These are phyloP conservation scores for Echinometra lucunter DNA, from an alignment of 53 echinoderm and acorn worm species.

Conservation along the genomic window DNA sequence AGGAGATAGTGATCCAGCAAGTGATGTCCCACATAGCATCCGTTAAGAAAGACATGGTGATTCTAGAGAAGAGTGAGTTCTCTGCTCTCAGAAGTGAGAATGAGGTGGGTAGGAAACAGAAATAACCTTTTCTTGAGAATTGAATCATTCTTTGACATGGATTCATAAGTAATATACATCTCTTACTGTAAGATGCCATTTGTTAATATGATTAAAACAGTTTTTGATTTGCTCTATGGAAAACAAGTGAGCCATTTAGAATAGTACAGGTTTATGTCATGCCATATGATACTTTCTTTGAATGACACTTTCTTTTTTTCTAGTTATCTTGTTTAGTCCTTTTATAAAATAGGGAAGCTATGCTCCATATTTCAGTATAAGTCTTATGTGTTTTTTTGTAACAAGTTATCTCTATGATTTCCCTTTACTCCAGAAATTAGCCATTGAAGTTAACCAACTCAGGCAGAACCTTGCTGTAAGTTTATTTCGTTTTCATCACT, in stretches of 20 bases:
- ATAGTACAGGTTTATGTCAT: too few species aligned
- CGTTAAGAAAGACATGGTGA: slow-evolving; percentile 97
- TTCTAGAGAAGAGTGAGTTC: slow-evolving; percentile 95
- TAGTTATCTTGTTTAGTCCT: not conserved
- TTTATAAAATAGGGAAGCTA: not conserved
- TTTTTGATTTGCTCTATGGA: too few species aligned
- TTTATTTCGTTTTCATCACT: not conserved
- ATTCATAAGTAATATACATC: not conserved
- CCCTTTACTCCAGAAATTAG: slow-evolving; percentile 76
- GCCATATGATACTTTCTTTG: too few species aligned
- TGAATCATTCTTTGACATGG: not conserved
- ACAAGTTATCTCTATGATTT: slow-evolving; percentile 19
- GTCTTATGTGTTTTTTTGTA: not conserved
- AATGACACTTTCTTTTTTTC: not conserved
- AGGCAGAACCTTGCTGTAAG: slow-evolving; percentile 83
- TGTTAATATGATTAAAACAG: too few species aligned
- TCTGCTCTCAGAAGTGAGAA: slow-evolving; percentile 87
- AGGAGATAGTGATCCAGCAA: slow-evolving; percentile 90
- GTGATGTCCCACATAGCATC: slow-evolving; percentile 90
- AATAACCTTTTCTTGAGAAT: too few species aligned
- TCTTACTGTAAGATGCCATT: too few species aligned
- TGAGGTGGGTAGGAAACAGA: slow-evolving; percentile 89
- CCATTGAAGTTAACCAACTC: slow-evolving; percentile 81
- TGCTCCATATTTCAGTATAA: not conserved
- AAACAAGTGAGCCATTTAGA: too few species aligned